Evolutionary conservation across 2,797 vertebrate genomes (phyloP), one percentile per base, ranked within the genome.

Genomic region (Furcifer pardalis): DNA sequence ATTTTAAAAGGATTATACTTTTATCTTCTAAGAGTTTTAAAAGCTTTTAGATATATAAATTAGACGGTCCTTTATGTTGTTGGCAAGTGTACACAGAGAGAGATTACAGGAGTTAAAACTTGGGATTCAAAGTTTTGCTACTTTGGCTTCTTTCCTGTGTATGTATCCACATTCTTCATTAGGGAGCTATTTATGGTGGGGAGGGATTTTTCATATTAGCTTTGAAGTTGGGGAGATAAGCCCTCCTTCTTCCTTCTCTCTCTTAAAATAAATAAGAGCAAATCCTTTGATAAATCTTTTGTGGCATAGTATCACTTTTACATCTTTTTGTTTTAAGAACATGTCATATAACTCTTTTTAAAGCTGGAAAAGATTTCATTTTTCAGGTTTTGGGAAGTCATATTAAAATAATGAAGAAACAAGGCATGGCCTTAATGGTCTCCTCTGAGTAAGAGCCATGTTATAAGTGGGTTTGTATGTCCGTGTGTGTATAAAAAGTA

Each of bases 11-110:
- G 23, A 85, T 88, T 68, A 46, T 37, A 74, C 63, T 81, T 86
- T 85, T 75, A 71, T 86, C 72, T 87, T 81, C 25, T 78, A 49
- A 83, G 71, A 77, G 68, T 82, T 37, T 76, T 73, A 79, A 88
- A 63, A 84, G 84, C 83, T 90, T 88, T 44, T 83, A 87, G 81
- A 77, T 77, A 86, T 60, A 77, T 72, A 82, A 84, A 84, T 86
- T 80, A 85, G 86, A 77, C 72, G 40, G 35, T 74, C 32, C 74
- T 65, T 85, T 74, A 80, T 74, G 37, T 79, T 65, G 78, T 63
- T 85, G 84, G 76, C 76, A 79, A 84, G 66, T 12, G 27, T 79
- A 79, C 76, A 79, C 76, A 84, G 76, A 44, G 62, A 59, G 56
- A 79, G 59, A 79, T 85, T 85, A 74, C 27, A 62, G 74, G 56